Conservation (phyloP, 1,140 invertebrate species). For the Panagrolaimus sp. region DNA sequence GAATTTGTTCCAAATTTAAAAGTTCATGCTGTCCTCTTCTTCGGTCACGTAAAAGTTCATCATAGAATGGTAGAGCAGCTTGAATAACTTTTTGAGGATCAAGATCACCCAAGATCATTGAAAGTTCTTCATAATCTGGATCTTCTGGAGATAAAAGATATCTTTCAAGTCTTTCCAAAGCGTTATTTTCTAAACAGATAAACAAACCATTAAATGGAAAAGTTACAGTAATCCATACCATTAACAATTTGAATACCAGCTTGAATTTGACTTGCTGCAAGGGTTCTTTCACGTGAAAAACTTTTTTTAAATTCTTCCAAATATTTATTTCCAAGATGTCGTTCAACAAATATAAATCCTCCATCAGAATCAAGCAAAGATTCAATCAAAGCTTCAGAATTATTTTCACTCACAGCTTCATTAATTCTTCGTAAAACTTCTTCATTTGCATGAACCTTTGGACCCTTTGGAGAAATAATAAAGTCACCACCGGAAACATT, state of each 20-base stretch:
- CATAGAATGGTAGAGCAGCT: conserved; percentile 3
- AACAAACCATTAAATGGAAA: background rate
- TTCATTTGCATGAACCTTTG: background rate
- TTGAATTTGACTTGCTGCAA: conserved; percentile 6
- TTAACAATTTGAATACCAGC: conserved; percentile 15
- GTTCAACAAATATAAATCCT: conserved; percentile 11
- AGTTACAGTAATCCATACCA: background rate
- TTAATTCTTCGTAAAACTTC: background rate
- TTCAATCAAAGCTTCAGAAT: background rate
- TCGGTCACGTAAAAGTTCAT: background rate
- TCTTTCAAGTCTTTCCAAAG: background rate
- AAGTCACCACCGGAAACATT: conserved; percentile 1
- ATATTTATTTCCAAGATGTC: background rate
- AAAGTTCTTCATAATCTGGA: background rate
- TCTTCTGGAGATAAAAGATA: background rate
- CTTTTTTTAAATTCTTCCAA: background rate
- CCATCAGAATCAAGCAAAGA: background rate
- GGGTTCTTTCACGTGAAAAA: background rate
- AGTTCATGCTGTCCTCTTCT: background rate
- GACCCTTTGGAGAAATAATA: background rate
- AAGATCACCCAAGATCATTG: background rate
- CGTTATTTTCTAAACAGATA: background rate
- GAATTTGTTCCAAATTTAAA: conserved; percentile 5
- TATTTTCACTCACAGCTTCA: background rate
- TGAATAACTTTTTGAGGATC: conserved; percentile 9